Evolutionary conservation across 2,888 invertebrate species (phyloP).

Genomic region (Pheosia tremula): DNA sequence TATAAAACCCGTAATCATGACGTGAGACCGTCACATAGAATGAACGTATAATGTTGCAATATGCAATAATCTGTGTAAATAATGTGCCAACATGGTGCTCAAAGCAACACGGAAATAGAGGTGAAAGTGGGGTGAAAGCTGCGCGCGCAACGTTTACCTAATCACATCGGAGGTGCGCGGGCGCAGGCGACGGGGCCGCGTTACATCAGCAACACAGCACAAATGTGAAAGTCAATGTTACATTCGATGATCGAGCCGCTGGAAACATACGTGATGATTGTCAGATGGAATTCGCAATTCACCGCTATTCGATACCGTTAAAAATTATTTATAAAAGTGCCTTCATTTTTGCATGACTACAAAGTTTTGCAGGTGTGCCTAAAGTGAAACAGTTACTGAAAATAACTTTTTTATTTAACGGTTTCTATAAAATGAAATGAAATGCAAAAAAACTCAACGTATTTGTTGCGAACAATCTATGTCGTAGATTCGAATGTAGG

Average conservation of each 20-base stretch:
- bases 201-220: slow-evolving; percentile 65
- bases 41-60: slow-evolving; percentile 34
- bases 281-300: slow-evolving; percentile 28
- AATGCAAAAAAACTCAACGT: too few relatives aligned
- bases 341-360: too few relatives aligned
- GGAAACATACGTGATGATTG: slow-evolving; percentile 39
- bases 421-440: too few relatives aligned
- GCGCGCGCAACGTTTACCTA: slow-evolving; percentile 80
- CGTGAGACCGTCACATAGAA: slow-evolving; percentile 11
- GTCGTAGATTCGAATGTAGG: too few relatives aligned
- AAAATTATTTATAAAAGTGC: slow-evolving; percentile 5
- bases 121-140: slow-evolving; percentile 83
- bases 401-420: too few relatives aligned
- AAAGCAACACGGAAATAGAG: slow-evolving; percentile 74
- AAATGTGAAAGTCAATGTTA: slow-evolving; percentile 83
- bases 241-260: slow-evolving; percentile 59
- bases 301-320: slow-evolving; percentile 36
- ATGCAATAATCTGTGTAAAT: slow-evolving; percentile 40
- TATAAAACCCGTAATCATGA: too few relatives aligned
- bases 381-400: too few relatives aligned
- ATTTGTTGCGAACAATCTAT: too few relatives aligned
- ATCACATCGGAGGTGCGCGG: slow-evolving; percentile 55
- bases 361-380: too few relatives aligned
- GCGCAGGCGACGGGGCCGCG: slow-evolving; percentile 45
- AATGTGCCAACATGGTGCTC: slow-evolving; percentile 45